phyloP scores from a whole-genome alignment of 2,797 vertebrate species.

The Spizella passerina region DNA sequence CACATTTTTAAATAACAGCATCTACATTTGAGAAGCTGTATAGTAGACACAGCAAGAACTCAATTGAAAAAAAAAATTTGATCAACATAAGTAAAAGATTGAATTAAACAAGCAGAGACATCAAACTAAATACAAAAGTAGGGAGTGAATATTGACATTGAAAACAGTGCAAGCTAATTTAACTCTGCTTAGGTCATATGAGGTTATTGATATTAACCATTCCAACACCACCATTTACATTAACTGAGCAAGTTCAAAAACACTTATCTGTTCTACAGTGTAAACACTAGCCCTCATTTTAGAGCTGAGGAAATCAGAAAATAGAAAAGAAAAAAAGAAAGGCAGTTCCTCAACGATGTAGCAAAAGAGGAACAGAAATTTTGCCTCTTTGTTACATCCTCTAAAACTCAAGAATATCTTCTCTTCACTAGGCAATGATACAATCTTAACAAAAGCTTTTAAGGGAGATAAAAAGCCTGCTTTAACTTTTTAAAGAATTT shows the following conservation, averaged over 20 bases:
- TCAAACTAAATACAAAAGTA: background rate
- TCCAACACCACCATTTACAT: background rate
- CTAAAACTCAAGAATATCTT: background rate
- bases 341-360: background rate
- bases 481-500: background rate
- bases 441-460: background rate
- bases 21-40: background rate
- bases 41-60: background rate
- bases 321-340: background rate
- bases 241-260: background rate
- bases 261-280: background rate
- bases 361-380: background rate
- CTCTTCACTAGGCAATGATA: background rate
- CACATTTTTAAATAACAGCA: background rate
- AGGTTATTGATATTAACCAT: background rate
- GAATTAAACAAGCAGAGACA: background rate
- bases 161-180: background rate
- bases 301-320: background rate
- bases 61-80: background rate
- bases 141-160: background rate
- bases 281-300: background rate
- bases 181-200: background rate
- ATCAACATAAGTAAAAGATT: background rate
- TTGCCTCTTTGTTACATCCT: background rate
- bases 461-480: background rate